These are phyloP conservation scores for Todiramphus saurophagus DNA, from an alignment of 2,113 vertebrate genomes.

Conservation along the genomic window DNA sequence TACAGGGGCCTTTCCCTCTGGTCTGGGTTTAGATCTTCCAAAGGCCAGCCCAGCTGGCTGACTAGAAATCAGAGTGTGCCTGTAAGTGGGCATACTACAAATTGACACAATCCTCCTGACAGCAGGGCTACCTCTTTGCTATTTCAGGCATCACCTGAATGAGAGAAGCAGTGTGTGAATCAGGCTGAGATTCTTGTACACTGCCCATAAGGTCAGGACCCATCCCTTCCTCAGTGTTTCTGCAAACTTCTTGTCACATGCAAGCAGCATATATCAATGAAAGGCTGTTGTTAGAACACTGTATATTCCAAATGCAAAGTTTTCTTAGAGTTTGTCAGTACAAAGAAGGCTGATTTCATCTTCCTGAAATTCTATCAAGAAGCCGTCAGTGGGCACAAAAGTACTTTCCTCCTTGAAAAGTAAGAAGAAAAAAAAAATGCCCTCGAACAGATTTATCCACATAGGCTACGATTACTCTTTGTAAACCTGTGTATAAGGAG, in stretches of 20 bases:
- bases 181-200: neutral
- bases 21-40: neutral
- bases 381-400: neutral
- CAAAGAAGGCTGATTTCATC: neutral
- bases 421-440: neutral
- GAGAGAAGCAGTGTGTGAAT: neutral
- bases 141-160: neutral
- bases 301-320: neutral
- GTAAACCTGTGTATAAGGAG: neutral
- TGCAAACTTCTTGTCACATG: neutral
- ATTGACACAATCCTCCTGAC: neutral
- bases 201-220: neutral
- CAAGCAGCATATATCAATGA: neutral
- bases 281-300: neutral
- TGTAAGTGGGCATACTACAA: neutral
- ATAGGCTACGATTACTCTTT: neutral
- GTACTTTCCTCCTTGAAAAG: neutral
- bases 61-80: neutral
- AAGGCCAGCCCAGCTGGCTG: neutral
- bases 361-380: neutral
- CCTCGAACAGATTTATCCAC: neutral
- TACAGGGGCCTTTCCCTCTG: neutral
- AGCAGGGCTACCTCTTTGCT: neutral
- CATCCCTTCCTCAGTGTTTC: neutral
- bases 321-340: neutral